A percentile compares a stretch with the other conserved stretches of the same genome.
phyloP scores from a whole-genome alignment of 1,140 invertebrate species.

The Choristoneura fumiferana region DNA sequence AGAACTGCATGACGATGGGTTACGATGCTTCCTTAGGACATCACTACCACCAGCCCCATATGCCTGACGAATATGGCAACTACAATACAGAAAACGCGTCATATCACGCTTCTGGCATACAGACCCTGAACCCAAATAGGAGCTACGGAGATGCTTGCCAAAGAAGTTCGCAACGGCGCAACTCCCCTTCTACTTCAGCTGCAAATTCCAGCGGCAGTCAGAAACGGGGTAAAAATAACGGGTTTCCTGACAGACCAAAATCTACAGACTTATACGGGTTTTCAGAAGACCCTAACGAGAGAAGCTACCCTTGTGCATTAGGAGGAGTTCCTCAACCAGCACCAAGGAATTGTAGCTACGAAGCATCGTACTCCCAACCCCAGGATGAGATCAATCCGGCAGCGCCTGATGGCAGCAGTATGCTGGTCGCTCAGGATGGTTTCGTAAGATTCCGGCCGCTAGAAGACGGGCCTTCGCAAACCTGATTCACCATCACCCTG shows the following conservation, averaged over 20 bases:
- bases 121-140: conserved; percentile 72
- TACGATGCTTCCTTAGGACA: conserved; percentile 69
- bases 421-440: conserved; percentile 91
- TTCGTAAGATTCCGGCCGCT: conserved; percentile 89
- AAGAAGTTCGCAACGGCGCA: conserved; percentile 65
- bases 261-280: conserved; percentile 79
- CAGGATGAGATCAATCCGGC: conserved; percentile 61
- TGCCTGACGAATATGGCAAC: conserved; percentile 69
- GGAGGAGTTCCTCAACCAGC: conserved; percentile 53
- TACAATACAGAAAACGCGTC: conserved; percentile 74
- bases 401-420: conserved; percentile 76
- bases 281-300: conserved; percentile 77
- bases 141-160: conserved; percentile 62
- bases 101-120: conserved; percentile 74
- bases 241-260: conserved; percentile 72
- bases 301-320: conserved; percentile 56
- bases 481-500: conserved; percentile 72
- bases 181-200: conserved; percentile 69
- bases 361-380: conserved; percentile 69
- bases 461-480: conserved; percentile 79
- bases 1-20: conserved; percentile 75
- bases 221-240: conserved; percentile 65
- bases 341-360: conserved; percentile 60
- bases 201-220: conserved; percentile 72
- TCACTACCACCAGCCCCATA: conserved; percentile 74